phyloP scores from a whole-genome alignment of 1,140 invertebrate genomes.

The Geopemphigus sp. region DNA sequence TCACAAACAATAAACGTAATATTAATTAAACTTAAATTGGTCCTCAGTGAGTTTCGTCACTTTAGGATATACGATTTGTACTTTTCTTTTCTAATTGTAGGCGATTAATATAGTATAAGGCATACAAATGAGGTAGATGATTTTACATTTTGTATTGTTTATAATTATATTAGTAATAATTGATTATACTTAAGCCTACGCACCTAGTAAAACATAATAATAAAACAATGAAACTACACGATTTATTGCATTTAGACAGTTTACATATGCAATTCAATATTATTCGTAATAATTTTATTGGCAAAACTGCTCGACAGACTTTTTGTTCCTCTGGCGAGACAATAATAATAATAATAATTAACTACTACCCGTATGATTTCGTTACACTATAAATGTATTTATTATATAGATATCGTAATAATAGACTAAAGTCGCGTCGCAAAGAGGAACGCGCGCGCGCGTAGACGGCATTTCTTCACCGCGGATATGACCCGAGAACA shows the following conservation, averaged over 20 bases:
- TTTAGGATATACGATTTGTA: constrained; percentile 47
- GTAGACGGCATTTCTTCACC: constrained; percentile 3
- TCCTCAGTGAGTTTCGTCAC: constrained; percentile 37
- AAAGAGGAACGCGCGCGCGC: background rate
- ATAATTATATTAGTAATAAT: constrained; percentile 55
- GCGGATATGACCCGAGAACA: background rate
- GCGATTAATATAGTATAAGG: constrained; percentile 36
- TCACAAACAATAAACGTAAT: constrained; percentile 6
- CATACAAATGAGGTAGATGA: constrained; percentile 48
- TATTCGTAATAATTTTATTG: constrained; percentile 28
- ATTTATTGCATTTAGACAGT: constrained; percentile 30
- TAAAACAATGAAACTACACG: constrained; percentile 31
- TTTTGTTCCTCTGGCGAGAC: constrained; percentile 29
- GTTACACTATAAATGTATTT: constrained; percentile 20
- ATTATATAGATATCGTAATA: constrained; percentile 19
- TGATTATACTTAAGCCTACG: background rate
- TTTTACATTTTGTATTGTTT: constrained; percentile 39
- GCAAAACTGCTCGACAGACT: constrained; percentile 41
- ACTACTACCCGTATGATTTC: constrained; percentile 42
- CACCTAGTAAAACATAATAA: constrained; percentile 15
- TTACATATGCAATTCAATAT: constrained; percentile 18
- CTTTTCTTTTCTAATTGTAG: constrained; percentile 40
- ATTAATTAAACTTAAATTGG: constrained; percentile 43
- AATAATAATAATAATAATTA: constrained; percentile 23
- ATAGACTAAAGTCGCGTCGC: constrained; percentile 21